Evolutionary conservation across 2,888 invertebrate species (phyloP).

Genomic region (Drosophila picticornis): DNA sequence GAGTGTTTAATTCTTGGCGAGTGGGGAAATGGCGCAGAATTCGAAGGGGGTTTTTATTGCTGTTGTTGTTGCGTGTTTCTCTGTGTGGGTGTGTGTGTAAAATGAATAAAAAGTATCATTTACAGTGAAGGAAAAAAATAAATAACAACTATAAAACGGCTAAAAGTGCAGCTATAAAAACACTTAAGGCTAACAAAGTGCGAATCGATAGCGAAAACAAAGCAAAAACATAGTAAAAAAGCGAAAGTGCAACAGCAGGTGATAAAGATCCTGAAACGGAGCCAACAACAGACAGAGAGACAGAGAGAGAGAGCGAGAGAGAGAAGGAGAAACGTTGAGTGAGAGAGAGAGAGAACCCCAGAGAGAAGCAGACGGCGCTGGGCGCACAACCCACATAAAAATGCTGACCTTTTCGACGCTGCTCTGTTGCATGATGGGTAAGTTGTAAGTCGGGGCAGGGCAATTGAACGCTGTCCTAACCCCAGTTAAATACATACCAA

Average conservation of each 20-base stretch:
- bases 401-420: constrained; percentile 84
- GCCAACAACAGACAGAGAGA: neutral
- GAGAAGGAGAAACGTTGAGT: neutral
- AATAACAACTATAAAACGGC: constrained; percentile 26
- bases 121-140: constrained; percentile 42
- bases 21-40: constrained; percentile 2
- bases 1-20: constrained; percentile 74
- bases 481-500: constrained; percentile 10
- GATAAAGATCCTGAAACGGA: constrained; percentile 17
- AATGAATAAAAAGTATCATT: constrained; percentile 55
- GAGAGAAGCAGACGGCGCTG: constrained; percentile 31
- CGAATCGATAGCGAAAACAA: constrained; percentile 55
- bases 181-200: constrained; percentile 56
- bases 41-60: constrained; percentile 12
- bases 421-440: constrained; percentile 85
- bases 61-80: constrained; percentile 6
- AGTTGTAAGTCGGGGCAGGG: constrained; percentile 61
- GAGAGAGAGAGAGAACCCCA: neutral
- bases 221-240: constrained; percentile 29
- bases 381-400: constrained; percentile 63
- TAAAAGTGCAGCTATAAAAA: constrained; percentile 48
- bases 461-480: constrained; percentile 34
- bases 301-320: neutral
- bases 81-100: constrained; percentile 25
- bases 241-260: constrained; percentile 35